Conservation (phyloP, 2,113 vertebrate species). For the Delphinus delphis region DNA sequence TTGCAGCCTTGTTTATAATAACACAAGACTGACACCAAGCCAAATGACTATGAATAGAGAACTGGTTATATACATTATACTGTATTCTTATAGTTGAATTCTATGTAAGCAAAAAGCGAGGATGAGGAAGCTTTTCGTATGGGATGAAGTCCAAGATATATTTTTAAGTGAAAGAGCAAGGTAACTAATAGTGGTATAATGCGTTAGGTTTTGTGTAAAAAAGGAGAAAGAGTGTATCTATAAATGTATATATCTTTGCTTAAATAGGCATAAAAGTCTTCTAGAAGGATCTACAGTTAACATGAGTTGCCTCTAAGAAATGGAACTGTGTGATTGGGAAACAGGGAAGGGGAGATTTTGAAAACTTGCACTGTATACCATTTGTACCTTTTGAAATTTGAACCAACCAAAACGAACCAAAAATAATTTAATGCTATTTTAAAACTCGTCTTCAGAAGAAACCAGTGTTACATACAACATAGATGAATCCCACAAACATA, state of each 20-base stretch:
- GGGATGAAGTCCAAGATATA: background rate
- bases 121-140: background rate
- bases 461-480: background rate
- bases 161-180: slow-evolving; percentile 42
- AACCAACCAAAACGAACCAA: background rate
- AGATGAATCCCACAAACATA: background rate
- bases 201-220: background rate
- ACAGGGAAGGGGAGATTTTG: background rate
- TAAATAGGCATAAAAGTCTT: background rate
- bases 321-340: background rate
- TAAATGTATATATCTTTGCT: background rate
- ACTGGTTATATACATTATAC: background rate
- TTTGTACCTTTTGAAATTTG: slow-evolving; percentile 23
- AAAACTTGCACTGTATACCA: background rate
- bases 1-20: background rate
- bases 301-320: background rate
- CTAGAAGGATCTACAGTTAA: background rate
- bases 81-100: background rate
- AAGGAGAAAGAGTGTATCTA: background rate
- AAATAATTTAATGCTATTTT: background rate
- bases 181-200: background rate
- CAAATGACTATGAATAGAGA: background rate
- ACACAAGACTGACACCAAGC: background rate
- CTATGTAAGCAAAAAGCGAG: background rate
- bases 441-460: background rate